A percentile compares a stretch with the other conserved stretches of the same genome.
These are phyloP conservation scores for Zosterops borbonicus DNA, from an alignment of 2,113 vertebrate species.

Conservation along the genomic window DNA sequence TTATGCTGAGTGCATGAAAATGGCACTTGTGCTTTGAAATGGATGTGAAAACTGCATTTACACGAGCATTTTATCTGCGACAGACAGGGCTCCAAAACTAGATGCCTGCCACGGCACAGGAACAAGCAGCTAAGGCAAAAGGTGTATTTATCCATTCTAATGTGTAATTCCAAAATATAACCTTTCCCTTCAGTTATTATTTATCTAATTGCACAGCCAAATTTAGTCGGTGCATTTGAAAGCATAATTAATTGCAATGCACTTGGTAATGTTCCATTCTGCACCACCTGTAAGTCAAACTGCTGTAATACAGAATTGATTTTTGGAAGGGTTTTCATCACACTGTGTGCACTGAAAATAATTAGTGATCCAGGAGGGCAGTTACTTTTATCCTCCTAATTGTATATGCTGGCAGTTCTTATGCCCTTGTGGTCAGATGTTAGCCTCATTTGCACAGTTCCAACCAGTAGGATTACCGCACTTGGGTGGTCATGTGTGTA, in stretches of 20 bases:
- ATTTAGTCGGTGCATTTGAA: slow-evolving; percentile 35
- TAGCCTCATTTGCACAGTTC: slow-evolving; percentile 20
- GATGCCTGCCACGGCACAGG: background rate
- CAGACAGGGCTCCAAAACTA: background rate
- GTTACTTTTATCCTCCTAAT: slow-evolving; percentile 54
- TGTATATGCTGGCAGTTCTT: slow-evolving; percentile 32
- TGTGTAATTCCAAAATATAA: slow-evolving; percentile 26
- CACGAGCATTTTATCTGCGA: background rate
- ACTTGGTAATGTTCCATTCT: slow-evolving; percentile 29
- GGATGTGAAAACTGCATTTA: background rate
- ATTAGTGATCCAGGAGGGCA: slow-evolving; percentile 42
- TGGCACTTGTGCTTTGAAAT: background rate
- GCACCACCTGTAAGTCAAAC: slow-evolving; percentile 37
- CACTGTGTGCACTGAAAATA: slow-evolving; percentile 25
- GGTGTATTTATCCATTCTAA: slow-evolving; percentile 6
- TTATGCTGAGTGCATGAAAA: background rate
- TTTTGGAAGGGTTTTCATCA: slow-evolving; percentile 59
- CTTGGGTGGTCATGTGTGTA: slow-evolving; percentile 9
- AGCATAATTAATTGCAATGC: slow-evolving; percentile 49
- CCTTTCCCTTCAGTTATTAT: slow-evolving; percentile 48
- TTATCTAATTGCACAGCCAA: slow-evolving; percentile 53
- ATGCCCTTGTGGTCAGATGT: slow-evolving; percentile 11
- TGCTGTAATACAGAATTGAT: slow-evolving; percentile 43
- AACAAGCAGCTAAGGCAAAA: background rate
- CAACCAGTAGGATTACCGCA: background rate